These are phyloP conservation scores for Lochmaea crataegi DNA, from an alignment of 2,888 invertebrate genomes.

Conservation along the genomic window DNA sequence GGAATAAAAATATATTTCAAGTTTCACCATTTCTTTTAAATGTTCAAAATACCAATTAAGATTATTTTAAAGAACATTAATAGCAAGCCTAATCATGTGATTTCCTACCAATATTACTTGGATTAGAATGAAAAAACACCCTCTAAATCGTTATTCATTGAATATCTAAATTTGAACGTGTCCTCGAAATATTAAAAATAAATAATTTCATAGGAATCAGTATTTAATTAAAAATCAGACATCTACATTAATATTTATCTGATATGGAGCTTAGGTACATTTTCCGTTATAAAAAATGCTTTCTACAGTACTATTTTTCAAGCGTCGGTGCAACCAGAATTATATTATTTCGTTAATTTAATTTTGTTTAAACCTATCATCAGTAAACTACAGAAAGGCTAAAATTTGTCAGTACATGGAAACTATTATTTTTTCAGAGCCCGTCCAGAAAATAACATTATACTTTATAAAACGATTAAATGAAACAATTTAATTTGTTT, in stretches of 20 bases:
- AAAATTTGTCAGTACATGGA: background rate
- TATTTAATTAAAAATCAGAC: background rate
- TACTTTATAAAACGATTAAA: too few relatives aligned
- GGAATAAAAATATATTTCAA: too few relatives aligned
- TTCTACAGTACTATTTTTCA: background rate
- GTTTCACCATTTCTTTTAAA: too few relatives aligned
- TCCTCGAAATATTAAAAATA: background rate
- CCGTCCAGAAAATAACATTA: background rate
- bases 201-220: background rate
- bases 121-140: background rate
- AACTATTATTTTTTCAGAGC: background rate
- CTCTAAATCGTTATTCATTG: background rate
- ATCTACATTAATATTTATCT: conserved; percentile 1
- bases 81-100: background rate
- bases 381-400: background rate
- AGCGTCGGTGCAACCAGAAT: background rate
- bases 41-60: too few relatives aligned
- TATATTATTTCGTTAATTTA: background rate
- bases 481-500: too few relatives aligned
- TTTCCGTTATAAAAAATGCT: background rate
- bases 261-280: conserved; percentile 2
- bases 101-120: background rate
- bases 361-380: background rate
- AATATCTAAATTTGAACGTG: conserved; percentile 5
- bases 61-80: background rate